Percentiles rank a stretch among this genome's conserved stretches.
phyloP scores from a whole-genome alignment of 2,888 invertebrate species.

The Rhorus exstirpatorius region DNA sequence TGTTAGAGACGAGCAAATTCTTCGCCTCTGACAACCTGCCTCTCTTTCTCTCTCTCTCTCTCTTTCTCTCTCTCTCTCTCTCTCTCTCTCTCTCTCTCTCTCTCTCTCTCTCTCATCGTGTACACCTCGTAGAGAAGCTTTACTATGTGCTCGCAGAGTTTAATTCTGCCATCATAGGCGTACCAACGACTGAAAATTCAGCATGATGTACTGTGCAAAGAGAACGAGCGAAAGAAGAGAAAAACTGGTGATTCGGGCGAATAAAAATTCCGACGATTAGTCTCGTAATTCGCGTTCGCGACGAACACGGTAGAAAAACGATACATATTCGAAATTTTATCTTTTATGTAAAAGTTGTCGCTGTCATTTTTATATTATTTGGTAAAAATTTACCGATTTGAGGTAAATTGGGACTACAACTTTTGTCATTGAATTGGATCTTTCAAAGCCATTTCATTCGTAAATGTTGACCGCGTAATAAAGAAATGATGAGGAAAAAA shows the following conservation, averaged over 20 bases:
- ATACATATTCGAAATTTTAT: not conserved
- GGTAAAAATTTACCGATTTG: no score
- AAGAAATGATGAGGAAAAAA: no score
- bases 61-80: not conserved
- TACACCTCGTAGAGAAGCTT: not conserved
- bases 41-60: not conserved
- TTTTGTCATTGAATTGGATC: no score
- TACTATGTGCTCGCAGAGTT: not conserved
- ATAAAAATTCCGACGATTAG: not conserved
- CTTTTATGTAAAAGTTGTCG: no score
- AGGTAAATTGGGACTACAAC: no score
- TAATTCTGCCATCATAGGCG: constrained; percentile 16
- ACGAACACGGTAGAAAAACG: not conserved
- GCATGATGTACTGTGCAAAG: not conserved
- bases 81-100: not conserved
- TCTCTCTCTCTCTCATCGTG: not conserved
- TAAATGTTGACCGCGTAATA: no score
- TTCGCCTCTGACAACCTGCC: constrained; percentile 45
- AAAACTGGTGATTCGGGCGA: not conserved
- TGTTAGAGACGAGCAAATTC: constrained; percentile 59
- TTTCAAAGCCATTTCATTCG: no score
- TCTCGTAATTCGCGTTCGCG: not conserved
- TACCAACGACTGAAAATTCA: constrained; percentile 1
- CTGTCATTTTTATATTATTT: no score
- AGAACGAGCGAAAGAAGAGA: constrained; percentile 2